Conservation (phyloP, 2,888 invertebrate species). For the Hybos culiciformis region DNA sequence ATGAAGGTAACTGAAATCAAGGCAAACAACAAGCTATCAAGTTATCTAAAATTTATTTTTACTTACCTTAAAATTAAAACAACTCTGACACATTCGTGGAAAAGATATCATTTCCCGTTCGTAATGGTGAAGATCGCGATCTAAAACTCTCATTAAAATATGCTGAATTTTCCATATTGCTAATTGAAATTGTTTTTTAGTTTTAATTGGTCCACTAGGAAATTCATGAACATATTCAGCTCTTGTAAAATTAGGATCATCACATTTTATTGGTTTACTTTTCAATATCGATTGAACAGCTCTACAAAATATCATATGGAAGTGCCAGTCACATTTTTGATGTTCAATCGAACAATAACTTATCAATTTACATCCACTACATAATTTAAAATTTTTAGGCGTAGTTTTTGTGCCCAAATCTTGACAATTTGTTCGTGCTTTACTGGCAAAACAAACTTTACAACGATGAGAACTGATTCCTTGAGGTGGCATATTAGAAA, state of each 20-base stretch:
- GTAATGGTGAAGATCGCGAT: constrained; percentile 17
- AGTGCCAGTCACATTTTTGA: constrained; percentile 50
- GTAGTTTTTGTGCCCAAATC: too few relatives aligned
- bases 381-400: too few relatives aligned
- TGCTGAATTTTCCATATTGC: constrained; percentile 20
- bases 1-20: too few relatives aligned
- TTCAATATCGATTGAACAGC: constrained; percentile 23
- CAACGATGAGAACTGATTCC: neutral
- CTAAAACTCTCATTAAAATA: constrained; percentile 15
- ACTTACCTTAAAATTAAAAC: constrained; percentile 16
- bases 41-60: too few relatives aligned
- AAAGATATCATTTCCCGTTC: constrained; percentile 25
- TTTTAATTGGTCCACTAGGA: constrained; percentile 13
- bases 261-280: neutral
- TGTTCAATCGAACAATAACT: constrained; percentile 52
- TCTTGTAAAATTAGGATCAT: too few relatives aligned
- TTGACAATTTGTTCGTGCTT: too few relatives aligned
- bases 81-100: constrained; percentile 23
- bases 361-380: constrained; percentile 45
- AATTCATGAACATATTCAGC: constrained; percentile 17
- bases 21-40: too few relatives aligned
- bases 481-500: neutral
- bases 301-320: constrained; percentile 44
- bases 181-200: constrained; percentile 16
- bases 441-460: neutral